A percentile compares a stretch with the other conserved stretches of the same genome.
Conservation (phyloP, 2,888 invertebrate genomes). For the Sinopyrophorus schimmeli region DNA sequence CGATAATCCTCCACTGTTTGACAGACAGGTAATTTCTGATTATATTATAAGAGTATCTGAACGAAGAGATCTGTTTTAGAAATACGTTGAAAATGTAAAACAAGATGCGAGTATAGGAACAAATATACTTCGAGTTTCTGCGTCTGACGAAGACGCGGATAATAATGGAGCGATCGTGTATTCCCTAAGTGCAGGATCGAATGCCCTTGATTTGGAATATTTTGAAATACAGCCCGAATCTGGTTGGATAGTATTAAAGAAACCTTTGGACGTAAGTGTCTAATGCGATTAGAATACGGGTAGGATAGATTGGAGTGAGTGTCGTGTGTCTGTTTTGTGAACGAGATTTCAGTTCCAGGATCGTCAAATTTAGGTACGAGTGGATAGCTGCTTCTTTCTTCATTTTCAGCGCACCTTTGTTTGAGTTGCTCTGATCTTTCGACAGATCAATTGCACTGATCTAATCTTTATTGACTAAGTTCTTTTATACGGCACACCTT, state of each 20-base stretch:
- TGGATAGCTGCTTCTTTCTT: conserved; percentile 63
- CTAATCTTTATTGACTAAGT: conserved; percentile 59
- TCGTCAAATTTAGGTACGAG: conserved; percentile 36
- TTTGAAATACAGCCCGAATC: conserved; percentile 96
- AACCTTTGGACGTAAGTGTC: conserved; percentile 94
- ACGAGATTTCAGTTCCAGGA: conserved; percentile 30
- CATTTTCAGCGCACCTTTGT: conserved; percentile 73
- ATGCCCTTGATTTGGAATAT: conserved; percentile 88
- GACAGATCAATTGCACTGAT: conserved; percentile 55
- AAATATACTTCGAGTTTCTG: conserved; percentile 91
- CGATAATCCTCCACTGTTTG: conserved; percentile 94
- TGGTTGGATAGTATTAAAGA: conserved; percentile 95
- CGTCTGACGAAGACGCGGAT: conserved; percentile 96
- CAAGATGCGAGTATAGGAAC: conserved; percentile 96
- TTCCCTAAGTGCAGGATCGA: conserved; percentile 85
- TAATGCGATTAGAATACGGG: conserved; percentile 31
- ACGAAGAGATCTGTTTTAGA: conserved; percentile 63
- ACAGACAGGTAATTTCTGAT: conserved; percentile 78
- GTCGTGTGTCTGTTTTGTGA: conserved; percentile 32
- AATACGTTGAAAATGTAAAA: conserved; percentile 96
- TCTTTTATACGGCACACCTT: conserved; percentile 68
- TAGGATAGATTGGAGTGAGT: conserved; percentile 35
- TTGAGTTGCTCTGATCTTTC: conserved; percentile 64
- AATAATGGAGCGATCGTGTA: conserved; percentile 95
- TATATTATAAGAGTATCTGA: not conserved